Evolutionary conservation across 2,888 invertebrate species (phyloP), one percentile per base, ranked within the genome.

Genomic region (Eurois occulta): DNA sequence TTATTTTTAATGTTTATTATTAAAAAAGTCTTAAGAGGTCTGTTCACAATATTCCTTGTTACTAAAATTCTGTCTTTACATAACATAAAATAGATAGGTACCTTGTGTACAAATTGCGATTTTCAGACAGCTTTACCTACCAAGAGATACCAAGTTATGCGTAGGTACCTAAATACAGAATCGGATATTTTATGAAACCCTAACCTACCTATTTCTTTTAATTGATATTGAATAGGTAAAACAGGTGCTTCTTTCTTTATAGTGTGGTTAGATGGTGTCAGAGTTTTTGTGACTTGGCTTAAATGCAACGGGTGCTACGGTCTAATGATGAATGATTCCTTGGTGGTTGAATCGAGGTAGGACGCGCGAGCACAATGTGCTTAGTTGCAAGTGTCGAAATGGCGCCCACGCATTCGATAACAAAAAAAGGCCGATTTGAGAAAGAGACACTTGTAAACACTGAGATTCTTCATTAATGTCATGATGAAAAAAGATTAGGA

Each of bases 1-100:
- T 67, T 68, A 58, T 41, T 21, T 48, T 62, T 60, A n/a, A 41
- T 55, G 1, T n/a, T 55, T 75, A 16, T 52, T 24, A 46, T 7
- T 70, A 28, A 32, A 41, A 21, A 43, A 18, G 35, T 43, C 70
- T 65, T 46, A 80, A 62, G 69, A 75, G 64, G 72, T 80, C 64
- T 64, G 48, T 71, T 48, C 35, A 70, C 83, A 81, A 58, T 3
- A 55, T 66, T n/a, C n/a, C n/a, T n/a, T 77, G 13, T 58, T 71
- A 58, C 4, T n/a, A 10, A 48, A 43, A 68, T 68, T 62, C 21
- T 60, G 28, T 75, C 18, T 69, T 66, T 77, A 77, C 13, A 48
- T 38, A 67, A 35, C 35, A 52, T 32, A 18, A 32, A 18, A n/a
- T n/a, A 55, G 16, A 32, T 35, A 28, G 58, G 32, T 43, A 60